Evolutionary conservation across 2,113 vertebrate species (phyloP), one percentile per base, ranked within the genome.

Genomic region (Rhizomys pruinosus): DNA sequence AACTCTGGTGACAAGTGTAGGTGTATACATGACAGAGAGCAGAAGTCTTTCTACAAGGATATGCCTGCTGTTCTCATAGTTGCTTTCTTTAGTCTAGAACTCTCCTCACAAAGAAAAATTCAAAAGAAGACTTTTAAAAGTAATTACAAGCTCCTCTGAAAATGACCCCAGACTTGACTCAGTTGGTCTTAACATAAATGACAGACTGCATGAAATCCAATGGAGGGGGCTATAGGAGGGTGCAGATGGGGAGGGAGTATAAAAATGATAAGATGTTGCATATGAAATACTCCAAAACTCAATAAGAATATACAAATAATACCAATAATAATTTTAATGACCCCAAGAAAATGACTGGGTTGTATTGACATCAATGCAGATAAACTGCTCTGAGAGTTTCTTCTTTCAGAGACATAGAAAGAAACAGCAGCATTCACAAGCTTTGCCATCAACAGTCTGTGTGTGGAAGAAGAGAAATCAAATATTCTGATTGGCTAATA

Each of bases 401-500:
- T 89, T 94, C 59, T 68, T 64, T 72, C 68, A 66, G 61, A 84
- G 52, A 73, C 44, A 79, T 7, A 93, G 91, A 97, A 91, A 96
- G 74, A 15, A 85, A 37, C 27, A 96, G 79, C 72, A 34, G 82
- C 72, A 87, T 32, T 87, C 22, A 3, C 25, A 71, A 94, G 66
- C 11, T 61, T 92, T 72, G 76, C 39, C 89, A 82, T 63, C 72
- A 68, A 94, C 34, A 15, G 91, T 47, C 84, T 95, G 84, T 94
- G 88, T 52, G 72, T 71, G 55, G 91, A 57, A 73, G 69, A 89
- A 95, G 52, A 84, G 91, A 96, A 94, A 93, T 92, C 96, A 96
- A 96, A 95, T 96, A 97, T 94, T 94, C 95, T 94, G 92, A 97
- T 89, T 97, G 97, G 89, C 79, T 97, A 97, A 97, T 93, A 97